Base-by-base conservation (phyloP, 1,140 invertebrate genomes). In the Polypedilum vanderplanki region DNA sequence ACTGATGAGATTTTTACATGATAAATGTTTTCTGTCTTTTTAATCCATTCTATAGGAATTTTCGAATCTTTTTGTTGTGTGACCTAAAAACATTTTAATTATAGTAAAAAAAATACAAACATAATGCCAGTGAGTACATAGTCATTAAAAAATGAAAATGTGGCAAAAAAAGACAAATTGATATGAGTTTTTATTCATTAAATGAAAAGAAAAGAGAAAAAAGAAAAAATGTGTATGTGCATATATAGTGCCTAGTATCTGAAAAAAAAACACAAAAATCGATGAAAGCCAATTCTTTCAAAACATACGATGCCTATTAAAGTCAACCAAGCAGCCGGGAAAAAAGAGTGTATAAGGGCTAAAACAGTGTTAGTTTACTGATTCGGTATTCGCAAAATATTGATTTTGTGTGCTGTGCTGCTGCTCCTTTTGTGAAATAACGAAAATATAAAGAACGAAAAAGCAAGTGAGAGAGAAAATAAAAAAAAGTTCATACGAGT, bases 301-400 rank as follows among this genome's bases (percentile, higher is more conserved):
- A 57, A 57, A 57, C 46, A 57, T 57, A 57, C 46, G 46, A 57
- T 57, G 46, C 46, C 46, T 57, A 57, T 57, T 57, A 57, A 57
- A 57, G 46, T 57, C 46, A 57, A 57, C 46, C 46, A 57, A 46
- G 46, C 46, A 12, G 12, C 12, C 12, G n/a, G 46, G n/a, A 57
- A n/a, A 57, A 12, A 57, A 57, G n/a, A 57, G 24, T 33, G 24
- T 33, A 33, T 33, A 33, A 33, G 24, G 24, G 24, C 24, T 57
- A 57, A 57, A 57, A 57, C 46, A 57, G 46, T 57, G 46, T 57
- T 12, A 57, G 46, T 57, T 57, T 57, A 57, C 46, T 57, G 46
- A 57, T 57, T 57, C 46, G 12, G 46, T 57, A 57, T 57, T 57
- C 46, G 46, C 46, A 57, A 57, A 57, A 57, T 57, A 57, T 57